phyloP scores from a whole-genome alignment of 2,888 invertebrate genomes.

The Osmoderma eremita region DNA sequence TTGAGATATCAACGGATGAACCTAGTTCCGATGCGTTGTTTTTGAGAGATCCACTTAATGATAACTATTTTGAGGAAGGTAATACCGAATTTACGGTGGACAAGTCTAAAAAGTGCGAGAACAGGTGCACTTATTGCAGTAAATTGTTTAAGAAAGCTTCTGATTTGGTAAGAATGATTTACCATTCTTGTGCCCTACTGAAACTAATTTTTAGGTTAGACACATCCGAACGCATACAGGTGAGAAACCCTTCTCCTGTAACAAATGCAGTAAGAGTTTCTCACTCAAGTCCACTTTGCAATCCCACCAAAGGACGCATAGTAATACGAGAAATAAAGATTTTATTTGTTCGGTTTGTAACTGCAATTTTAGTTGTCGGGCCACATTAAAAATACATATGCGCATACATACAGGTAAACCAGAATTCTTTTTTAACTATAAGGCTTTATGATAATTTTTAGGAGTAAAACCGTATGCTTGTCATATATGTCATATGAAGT shows the following conservation, averaged over 20 bases:
- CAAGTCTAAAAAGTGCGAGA: constrained; percentile 58
- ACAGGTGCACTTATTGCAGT: constrained; percentile 69
- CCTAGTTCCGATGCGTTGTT: constrained; percentile 38
- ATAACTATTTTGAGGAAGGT: constrained; percentile 48
- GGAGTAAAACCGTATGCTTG: constrained; percentile 72
- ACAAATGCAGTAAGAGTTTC: constrained; percentile 68
- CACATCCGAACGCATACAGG: constrained; percentile 76
- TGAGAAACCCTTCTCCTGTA: constrained; percentile 73
- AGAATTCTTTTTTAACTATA: too few species aligned
- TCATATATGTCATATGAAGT: constrained; percentile 69
- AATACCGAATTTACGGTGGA: not conserved
- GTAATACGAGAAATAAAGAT: constrained; percentile 65
- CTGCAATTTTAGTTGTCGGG: constrained; percentile 71
- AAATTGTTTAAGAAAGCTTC: constrained; percentile 76
- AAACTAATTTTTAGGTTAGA: constrained; percentile 61
- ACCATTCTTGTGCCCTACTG: constrained; percentile 11
- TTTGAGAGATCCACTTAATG: constrained; percentile 47
- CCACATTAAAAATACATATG: constrained; percentile 75
- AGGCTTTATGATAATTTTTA: too few species aligned
- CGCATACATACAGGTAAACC: constrained; percentile 69
- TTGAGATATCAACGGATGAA: constrained; percentile 32
- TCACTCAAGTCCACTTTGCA: constrained; percentile 74
- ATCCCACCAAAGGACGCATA: constrained; percentile 71
- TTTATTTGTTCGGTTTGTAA: constrained; percentile 73
- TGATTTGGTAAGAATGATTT: constrained; percentile 64